Evolutionary conservation across 2,113 vertebrate species (phyloP).

Genomic region (Bufo gargarizans): DNA sequence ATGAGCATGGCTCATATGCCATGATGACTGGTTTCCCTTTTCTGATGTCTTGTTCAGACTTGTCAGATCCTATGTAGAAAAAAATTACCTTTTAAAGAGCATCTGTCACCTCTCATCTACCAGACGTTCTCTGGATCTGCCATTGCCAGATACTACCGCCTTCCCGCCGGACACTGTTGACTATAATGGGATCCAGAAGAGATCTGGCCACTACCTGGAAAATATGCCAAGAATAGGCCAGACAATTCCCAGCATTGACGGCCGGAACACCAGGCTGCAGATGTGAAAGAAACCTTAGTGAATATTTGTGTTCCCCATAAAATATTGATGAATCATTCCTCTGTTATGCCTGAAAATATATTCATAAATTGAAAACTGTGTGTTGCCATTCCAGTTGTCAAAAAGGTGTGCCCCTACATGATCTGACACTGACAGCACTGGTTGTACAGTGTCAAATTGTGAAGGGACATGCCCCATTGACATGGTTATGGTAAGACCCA

Average conservation of each 20-base stretch:
- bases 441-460: background rate
- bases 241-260: no score
- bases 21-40: background rate
- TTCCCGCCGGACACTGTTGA: no score
- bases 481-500: background rate
- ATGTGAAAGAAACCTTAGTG: no score
- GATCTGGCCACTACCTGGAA: no score
- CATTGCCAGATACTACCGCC: no score
- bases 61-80: background rate
- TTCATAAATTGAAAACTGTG: background rate
- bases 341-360: background rate
- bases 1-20: background rate
- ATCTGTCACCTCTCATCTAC: background rate
- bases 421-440: background rate
- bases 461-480: background rate
- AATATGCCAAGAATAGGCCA: background rate
- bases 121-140: background rate
- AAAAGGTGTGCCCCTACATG: background rate
- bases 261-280: no score
- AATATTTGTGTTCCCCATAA: background rate
- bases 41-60: background rate
- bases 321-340: no score
- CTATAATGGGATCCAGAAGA: no score
- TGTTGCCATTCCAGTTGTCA: background rate
- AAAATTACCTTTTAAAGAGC: background rate